These are phyloP conservation scores for Cotesia glomerata DNA, from an alignment of 1,140 invertebrate genomes.

Conservation along the genomic window DNA sequence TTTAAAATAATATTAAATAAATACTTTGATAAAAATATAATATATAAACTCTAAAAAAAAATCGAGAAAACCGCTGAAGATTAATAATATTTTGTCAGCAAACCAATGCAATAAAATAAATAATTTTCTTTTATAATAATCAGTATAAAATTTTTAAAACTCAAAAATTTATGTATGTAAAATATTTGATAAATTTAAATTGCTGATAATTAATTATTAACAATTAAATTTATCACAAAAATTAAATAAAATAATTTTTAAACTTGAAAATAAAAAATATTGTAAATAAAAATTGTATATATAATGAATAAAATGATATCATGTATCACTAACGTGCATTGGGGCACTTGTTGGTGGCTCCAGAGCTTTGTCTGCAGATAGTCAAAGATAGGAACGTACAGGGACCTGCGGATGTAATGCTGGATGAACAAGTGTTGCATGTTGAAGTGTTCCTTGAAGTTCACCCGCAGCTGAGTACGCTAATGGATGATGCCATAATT, in stretches of 20 bases:
- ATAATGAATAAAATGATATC: constrained; percentile 45
- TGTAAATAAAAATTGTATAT: neutral
- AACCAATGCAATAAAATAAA: no score
- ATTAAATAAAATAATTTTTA: constrained; percentile 4
- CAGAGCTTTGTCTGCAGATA: constrained; percentile 86
- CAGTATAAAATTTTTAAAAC: neutral
- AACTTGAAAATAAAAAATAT: constrained; percentile 3
- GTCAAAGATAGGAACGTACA: constrained; percentile 94
- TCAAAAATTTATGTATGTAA: no score
- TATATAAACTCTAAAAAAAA: no score
- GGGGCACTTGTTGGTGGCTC: constrained; percentile 67
- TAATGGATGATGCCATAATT: constrained; percentile 92
- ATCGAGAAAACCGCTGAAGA: no score
- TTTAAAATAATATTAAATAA: no score
- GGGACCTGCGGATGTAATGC: constrained; percentile 96
- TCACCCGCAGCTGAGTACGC: constrained; percentile 83
- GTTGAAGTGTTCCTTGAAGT: constrained; percentile 82
- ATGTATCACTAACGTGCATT: constrained; percentile 63
- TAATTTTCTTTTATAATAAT: no score
- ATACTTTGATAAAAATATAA: no score
- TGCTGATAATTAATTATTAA: no score
- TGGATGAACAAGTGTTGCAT: constrained; percentile 89
- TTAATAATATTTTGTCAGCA: no score
- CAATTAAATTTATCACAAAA: constrained; percentile 4
- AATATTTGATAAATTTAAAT: no score